Conservation (phyloP, 2,113 vertebrate genomes). For the Sialia sialis region DNA sequence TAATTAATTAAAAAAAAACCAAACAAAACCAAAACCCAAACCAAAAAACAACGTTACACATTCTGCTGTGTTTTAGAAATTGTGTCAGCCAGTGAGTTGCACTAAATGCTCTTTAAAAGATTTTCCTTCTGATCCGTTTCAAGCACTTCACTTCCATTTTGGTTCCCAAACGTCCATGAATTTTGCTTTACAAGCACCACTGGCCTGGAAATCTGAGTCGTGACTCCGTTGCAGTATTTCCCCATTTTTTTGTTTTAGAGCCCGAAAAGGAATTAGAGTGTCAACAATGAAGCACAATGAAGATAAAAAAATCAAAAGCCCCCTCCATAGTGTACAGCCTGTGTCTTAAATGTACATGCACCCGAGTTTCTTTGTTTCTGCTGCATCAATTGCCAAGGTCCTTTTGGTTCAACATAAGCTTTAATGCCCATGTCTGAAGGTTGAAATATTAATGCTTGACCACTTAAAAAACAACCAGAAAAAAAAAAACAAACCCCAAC, state of each 20-base stretch:
- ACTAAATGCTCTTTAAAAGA: constrained; percentile 2
- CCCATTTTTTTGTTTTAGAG: background rate
- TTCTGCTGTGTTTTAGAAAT: constrained; percentile 66
- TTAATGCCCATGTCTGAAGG: constrained; percentile 48
- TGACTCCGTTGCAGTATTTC: background rate
- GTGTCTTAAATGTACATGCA: constrained; percentile 53
- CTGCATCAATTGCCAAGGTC: constrained; percentile 44
- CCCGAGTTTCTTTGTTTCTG: constrained; percentile 42
- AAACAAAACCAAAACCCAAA: background rate
- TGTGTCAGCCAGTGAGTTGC: constrained; percentile 48
- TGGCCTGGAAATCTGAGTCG: constrained; percentile 1
- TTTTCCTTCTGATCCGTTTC: background rate
- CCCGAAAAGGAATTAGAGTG: background rate
- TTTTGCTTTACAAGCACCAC: background rate
- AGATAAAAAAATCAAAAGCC: constrained; percentile 26
- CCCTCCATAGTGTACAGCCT: constrained; percentile 9
- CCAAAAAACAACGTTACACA: constrained; percentile 60
- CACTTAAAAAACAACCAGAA: background rate
- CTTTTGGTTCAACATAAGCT: constrained; percentile 63
- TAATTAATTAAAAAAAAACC: constrained; percentile 71
- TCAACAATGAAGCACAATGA: constrained; percentile 43
- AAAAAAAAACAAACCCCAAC: background rate
- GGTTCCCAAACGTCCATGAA: background rate
- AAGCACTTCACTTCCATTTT: constrained; percentile 7
- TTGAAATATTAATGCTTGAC: constrained; percentile 42